Conservation (phyloP, 2,888 invertebrate species). For the Trachelus iudaicus region DNA sequence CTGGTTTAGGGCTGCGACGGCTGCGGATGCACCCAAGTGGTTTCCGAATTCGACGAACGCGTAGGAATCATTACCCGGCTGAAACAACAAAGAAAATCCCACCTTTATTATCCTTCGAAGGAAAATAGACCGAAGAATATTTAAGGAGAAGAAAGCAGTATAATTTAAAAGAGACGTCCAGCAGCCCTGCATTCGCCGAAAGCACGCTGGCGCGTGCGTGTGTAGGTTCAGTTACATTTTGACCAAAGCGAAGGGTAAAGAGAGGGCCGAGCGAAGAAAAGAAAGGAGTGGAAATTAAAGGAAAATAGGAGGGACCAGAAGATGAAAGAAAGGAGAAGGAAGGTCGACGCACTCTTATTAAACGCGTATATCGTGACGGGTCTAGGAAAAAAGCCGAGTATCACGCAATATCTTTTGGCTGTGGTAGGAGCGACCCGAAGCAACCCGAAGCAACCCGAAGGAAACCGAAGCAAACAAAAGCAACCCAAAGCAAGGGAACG, state of each 20-base stretch:
- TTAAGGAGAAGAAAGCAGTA: too few species aligned
- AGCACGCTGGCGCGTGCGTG: neutral
- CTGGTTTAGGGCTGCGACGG: constrained; percentile 73
- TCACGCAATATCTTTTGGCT: neutral
- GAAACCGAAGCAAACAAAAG: too few species aligned
- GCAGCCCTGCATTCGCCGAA: too few species aligned
- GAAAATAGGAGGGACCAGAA: neutral
- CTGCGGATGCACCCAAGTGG: constrained; percentile 70
- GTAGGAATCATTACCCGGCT: constrained; percentile 73
- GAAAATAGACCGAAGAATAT: too few species aligned
- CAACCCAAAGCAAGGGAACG: too few species aligned
- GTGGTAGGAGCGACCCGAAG: neutral
- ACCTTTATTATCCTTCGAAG: too few species aligned
- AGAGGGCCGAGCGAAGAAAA: constrained; percentile 2
- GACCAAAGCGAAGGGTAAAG: neutral
- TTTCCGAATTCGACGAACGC: constrained; percentile 75
- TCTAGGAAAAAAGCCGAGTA: neutral
- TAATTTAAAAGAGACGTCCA: too few species aligned
- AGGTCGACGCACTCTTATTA: constrained; percentile 1
- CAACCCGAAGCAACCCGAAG: too few species aligned
- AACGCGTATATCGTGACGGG: constrained; percentile 6
- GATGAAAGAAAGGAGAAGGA: neutral
- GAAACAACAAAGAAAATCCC: constrained; percentile 43
- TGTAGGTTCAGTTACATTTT: neutral
- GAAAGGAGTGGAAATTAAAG: neutral